Evolutionary conservation across 2,888 invertebrate genomes (phyloP), one percentile per base, ranked within the genome.

Genomic region (Atethmia centrago): DNA sequence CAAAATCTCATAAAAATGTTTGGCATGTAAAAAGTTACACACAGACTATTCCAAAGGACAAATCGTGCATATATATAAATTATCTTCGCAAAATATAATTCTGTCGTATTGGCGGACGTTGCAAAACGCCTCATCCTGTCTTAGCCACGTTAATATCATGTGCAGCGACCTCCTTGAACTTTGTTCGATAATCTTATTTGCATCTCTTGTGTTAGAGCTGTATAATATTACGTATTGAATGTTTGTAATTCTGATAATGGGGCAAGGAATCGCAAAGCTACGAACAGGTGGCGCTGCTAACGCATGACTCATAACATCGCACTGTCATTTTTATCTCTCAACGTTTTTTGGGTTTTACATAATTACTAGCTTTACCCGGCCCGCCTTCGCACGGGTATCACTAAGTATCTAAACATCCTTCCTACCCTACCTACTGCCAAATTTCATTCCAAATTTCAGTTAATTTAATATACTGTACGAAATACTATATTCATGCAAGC

Each of bases 171-270:
- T 61, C 53, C 45, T 70, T 72, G 80, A 79, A 66, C 83, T 65
- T 56, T 69, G 53, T 58, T 53, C 65, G 74, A 84, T 80, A 65
- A 84, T 83, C 68, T 45, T 83, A 62, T 84, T 80, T 80, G 59
- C 80, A 64, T 80, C 64, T 56, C 67, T 59, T 55, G 77, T 81
- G 40, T 56, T 53, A 49, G 47, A 76, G 47, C 40, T 64, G 47
- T 40, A 40, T 19, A 25, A 49, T 53, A 42, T 21, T 65, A 77
- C n/a, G 3, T 69, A 56, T 40, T 4, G 31, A 56, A 49, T 65
- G 61, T 51, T 51, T 59, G 49, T 53, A 16, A 47, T 51, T 28
- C 25, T 51, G 2, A 36, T 58, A 51, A 28, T 63, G n/a, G 36
- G 36, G 36, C 3, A 36, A 36, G 36, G 7, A 36, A 36, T 36